Percentiles rank a stretch among this genome's conserved stretches.
phyloP scores from a whole-genome alignment of 1,140 invertebrate species.

The Drosophila pandora region DNA sequence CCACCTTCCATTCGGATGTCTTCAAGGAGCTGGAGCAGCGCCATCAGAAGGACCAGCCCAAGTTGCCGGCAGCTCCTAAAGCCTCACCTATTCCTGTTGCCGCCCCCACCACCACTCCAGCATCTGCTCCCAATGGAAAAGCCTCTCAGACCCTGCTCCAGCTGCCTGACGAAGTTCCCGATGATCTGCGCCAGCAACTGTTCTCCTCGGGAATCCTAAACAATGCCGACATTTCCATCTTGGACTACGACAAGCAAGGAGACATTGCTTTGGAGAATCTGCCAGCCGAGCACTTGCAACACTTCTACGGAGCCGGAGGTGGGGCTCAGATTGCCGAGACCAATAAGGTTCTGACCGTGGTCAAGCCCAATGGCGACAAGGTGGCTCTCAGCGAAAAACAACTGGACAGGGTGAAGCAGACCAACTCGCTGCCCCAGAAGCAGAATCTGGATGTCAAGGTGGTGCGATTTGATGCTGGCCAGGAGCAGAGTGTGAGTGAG shows the following conservation, averaged over 20 bases:
- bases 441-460: conserved; percentile 92
- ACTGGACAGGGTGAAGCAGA: conserved; percentile 84
- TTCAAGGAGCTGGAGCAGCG: conserved; percentile 80
- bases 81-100: conserved; percentile 10
- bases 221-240: conserved; percentile 93
- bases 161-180: conserved; percentile 93
- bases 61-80: conserved; percentile 6
- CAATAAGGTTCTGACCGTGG: conserved; percentile 87
- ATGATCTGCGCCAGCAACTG: conserved; percentile 92
- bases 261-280: conserved; percentile 92
- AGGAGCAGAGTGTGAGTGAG: conserved; percentile 89
- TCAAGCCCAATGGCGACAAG: conserved; percentile 86
- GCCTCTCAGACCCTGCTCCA: conserved; percentile 85
- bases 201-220: conserved; percentile 93
- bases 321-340: conserved; percentile 88
- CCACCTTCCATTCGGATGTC: conserved; percentile 78
- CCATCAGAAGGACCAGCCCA: conserved; percentile 36
- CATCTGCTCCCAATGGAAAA: conserved; percentile 75
- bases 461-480: conserved; percentile 90
- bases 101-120: conserved; percentile 12
- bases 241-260: conserved; percentile 94
- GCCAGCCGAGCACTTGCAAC: conserved; percentile 93
- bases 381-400: conserved; percentile 84
- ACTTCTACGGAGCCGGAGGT: conserved; percentile 91
- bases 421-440: conserved; percentile 83